Evolutionary conservation across 2,113 vertebrate species (phyloP), one percentile per base, ranked within the genome.

Genomic region (Plestiodon gilberti): DNA sequence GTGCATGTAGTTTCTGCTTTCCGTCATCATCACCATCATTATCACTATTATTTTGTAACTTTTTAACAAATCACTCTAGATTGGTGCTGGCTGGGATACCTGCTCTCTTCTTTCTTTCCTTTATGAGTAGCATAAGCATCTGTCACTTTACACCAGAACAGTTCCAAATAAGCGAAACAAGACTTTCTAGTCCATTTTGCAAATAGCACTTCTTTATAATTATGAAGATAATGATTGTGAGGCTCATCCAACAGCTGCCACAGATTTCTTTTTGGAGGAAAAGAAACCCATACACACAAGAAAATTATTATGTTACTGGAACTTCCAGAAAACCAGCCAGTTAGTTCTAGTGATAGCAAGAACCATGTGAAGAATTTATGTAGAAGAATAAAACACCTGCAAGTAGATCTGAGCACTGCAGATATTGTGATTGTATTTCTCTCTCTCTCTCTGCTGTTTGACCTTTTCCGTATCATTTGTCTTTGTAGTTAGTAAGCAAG

Each of bases 201-300:
- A 65, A 78, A 2, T 73, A 64, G 55, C 84, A 1, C 62, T 65
- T 14, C 88, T 65, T 40, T 1, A 1, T 77, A 9, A 67, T 70
- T 62, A 30, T 0, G 52, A 71, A 35, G 77, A 23, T 35, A 52
- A 22, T 8, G 38, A 89, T 55, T 0, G 2, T 65, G 67, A 73
- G 76, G 65, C 70, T 40, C 79, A 30, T 89, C 76, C 71, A 84
- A n/a, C 79, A 78, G 86, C 70, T 86, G 61, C 43, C 78, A 10
- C 20, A 13, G 8, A 84, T 65, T 48, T 59, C 57, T 69, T 85
- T 88, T 80, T 28, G 11, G 78, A 28, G 30, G 59, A 78, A 33
- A 78, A 11, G 35, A 33, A 25, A 25, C n/a, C n/a, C n/a, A n/a
- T n/a, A 8, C 43, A 48, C 43, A 48, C 43, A 48, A 9, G 81